Base-by-base conservation (phyloP, 2,113 vertebrate genomes). In the Odontophorus gujanensis region DNA sequence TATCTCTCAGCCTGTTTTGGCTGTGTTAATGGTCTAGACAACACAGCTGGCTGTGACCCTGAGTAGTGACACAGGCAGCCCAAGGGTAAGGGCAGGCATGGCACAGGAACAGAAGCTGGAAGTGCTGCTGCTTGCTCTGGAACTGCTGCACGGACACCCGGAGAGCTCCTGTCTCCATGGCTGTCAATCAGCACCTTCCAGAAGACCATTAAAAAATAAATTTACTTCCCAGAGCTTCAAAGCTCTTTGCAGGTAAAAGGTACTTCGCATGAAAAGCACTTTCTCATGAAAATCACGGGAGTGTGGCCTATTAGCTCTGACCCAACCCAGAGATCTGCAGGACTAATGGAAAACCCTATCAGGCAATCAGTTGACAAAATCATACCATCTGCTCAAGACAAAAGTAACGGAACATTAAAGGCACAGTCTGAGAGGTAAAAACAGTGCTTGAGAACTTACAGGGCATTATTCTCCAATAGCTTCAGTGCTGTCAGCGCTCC, bases 341-440 rank as follows among this genome's bases (percentile, higher is more conserved):
- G 55, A 77, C 94, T 92, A 91, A 87, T 47, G 45, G 91, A 63
- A 75, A 85, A 75, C 48, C 0, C 0, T 48, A 92, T 75, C 91
- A 88, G 82, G 89, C 81, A 81, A 92, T 71, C 92, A 78, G 76
- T 50, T 91, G 81, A 92, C 75, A 90, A 87, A 92, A 94, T 83
- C 75, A 38, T 1, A 47, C 43, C 47, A 67, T 32, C 85, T 72
- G 91, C 94, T 85, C 65, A 17, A 73, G 90, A 88, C 83, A 95
- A 63, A 89, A 90, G 90, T 78, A 91, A 55, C 6, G 36, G 81
- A 73, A 77, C 85, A 59, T 92, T 89, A 96, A 96, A 93, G 83
- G 80, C 62, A 53, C 43, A 62, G 69, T 10, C 71, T 81, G 74
- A 94, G 78, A 63, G 43, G 82, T 45, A 58, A 92, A 87, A 90